Base-by-base conservation (phyloP, 2,113 vertebrate species). In the Antechinus stuartii region DNA sequence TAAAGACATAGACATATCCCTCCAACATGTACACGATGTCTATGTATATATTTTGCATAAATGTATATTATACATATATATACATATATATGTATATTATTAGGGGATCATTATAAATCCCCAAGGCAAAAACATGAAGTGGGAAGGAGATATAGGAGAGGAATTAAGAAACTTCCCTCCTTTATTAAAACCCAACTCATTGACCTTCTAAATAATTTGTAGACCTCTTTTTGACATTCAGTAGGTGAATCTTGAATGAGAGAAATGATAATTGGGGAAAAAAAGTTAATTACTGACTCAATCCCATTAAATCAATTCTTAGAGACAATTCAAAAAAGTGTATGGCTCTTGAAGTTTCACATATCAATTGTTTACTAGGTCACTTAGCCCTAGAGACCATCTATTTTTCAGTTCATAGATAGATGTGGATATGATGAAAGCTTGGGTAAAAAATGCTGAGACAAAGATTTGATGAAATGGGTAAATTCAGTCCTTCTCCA, bases 261-360 rank as follows among this genome's bases (percentile, higher is more conserved):
- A 94, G 93, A 95, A 96, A 95, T 84, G 92, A 92, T 96, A 91
- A 97, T 96, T 95, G 97, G 54, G 96, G 61, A 96, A 97, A 96
- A 97, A 50, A 98, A 95, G 91, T 91, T 96, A 94, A 96, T 95
- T 95, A 94, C 91, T 53, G 14, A 93, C 91, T 55, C 50, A 49
- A 90, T 96, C 93, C 96, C 95, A 96, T 98, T 97, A 97, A 97
- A 93, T 84, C 94, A 96, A 92, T 96, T 95, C 93, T 95, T 91
- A 94, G 95, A 96, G 91, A 97, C 90, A 96, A 96, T 96, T 96
- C 55, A 90, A 94, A 56, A 96, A 55, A 90, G 47, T 89, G 95
- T 84, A 91, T 89, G 68, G 84, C 90, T 93, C 50, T 94, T 89
- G 35, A 94, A 95, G 95, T 95, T 96, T 91, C 89, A 95, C 0